Conservation (phyloP, 2,888 invertebrate genomes). For the Zonitis immaculata region DNA sequence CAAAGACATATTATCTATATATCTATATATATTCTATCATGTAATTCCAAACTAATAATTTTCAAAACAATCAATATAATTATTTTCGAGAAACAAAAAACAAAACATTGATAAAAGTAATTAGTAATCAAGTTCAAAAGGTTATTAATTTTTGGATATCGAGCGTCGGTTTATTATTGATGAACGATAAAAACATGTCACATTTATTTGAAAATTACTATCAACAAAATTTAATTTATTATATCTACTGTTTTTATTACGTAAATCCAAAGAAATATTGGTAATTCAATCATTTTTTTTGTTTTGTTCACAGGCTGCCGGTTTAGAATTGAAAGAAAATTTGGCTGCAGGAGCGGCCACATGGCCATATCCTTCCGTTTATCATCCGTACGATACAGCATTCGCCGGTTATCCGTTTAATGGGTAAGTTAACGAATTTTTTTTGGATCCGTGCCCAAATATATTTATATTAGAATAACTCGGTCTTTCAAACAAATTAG, state of each 20-base stretch:
- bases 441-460: not conserved
- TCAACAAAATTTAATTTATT: conserved; percentile 12
- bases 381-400: conserved; percentile 90
- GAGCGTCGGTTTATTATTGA: not conserved
- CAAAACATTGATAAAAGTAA: conserved; percentile 13
- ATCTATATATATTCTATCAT: no score
- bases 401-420: conserved; percentile 93
- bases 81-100: no score
- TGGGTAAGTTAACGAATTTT: conserved; percentile 65
- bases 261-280: no score
- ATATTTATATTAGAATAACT: not conserved
- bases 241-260: no score
- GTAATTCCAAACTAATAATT: no score
- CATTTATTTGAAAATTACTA: conserved; percentile 14
- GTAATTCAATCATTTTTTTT: conserved; percentile 4
- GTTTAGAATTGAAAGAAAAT: conserved; percentile 85
- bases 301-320: conserved; percentile 62
- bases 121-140: conserved; percentile 13
- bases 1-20: no score
- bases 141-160: conserved; percentile 6
- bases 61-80: no score
- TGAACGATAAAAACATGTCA: conserved; percentile 11
- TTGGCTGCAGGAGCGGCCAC: conserved; percentile 75
- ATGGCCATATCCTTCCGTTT: conserved; percentile 88
- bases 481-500: not conserved